Evolutionary conservation across 2,113 vertebrate species (phyloP).

Genomic region (Gobiocypris rarus): DNA sequence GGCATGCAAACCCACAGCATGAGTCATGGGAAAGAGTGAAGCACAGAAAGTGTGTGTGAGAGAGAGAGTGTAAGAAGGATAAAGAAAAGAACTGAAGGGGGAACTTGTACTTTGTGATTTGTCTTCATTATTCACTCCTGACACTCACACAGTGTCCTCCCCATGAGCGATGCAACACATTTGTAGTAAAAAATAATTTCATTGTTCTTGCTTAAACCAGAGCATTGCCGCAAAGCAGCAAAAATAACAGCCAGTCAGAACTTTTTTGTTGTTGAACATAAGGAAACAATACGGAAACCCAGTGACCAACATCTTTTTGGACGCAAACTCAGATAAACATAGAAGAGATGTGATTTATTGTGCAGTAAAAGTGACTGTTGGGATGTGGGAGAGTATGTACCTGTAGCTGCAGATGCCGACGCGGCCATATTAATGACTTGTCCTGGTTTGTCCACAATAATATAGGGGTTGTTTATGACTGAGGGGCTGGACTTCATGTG

Average conservation of each 20-base stretch:
- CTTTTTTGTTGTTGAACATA: not conserved
- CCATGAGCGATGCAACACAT: not conserved
- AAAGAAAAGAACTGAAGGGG: not conserved
- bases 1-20: constrained; percentile 35
- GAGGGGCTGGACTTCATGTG: constrained; percentile 89
- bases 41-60: constrained; percentile 5
- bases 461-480: constrained; percentile 85
- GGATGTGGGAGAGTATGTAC: constrained; percentile 57
- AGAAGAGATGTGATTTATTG: not conserved
- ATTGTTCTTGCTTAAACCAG: not conserved
- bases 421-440: constrained; percentile 83
- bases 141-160: not conserved
- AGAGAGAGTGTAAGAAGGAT: not conserved
- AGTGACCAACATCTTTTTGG: not conserved
- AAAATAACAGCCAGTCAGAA: not conserved
- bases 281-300: not conserved
- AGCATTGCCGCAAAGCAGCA: not conserved
- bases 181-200: not conserved
- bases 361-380: not conserved
- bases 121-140: not conserved
- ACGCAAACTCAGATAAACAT: constrained; percentile 21
- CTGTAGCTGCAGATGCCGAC: constrained; percentile 74
- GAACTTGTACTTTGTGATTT: constrained; percentile 17
- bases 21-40: constrained; percentile 20
- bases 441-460: constrained; percentile 90